Evolutionary conservation across 2,888 invertebrate genomes (phyloP).

Genomic region (Dicyrtoma fusca): DNA sequence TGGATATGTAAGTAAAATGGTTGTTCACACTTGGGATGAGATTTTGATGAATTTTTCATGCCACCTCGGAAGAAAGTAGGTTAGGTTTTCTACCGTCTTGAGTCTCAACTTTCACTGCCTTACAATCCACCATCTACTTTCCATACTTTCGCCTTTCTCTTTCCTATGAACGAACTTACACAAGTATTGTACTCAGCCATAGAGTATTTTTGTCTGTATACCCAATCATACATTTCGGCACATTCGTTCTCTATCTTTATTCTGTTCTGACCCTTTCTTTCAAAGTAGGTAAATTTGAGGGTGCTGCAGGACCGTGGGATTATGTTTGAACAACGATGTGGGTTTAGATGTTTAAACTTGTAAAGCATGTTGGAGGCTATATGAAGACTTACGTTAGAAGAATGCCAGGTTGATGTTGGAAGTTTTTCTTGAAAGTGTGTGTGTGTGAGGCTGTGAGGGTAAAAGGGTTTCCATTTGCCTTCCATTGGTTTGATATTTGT

Average conservation of each 20-base stretch:
- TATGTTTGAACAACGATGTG: too few relatives aligned
- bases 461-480: background rate
- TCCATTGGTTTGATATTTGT: conserved; percentile 12
- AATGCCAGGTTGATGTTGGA: too few relatives aligned
- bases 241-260: too few relatives aligned
- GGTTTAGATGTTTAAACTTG: background rate
- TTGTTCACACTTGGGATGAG: conserved; percentile 5
- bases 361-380: background rate
- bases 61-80: conserved; percentile 20
- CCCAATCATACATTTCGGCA: too few relatives aligned
- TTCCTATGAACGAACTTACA: background rate
- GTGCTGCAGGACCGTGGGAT: too few relatives aligned
- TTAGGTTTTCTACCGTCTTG: conserved; percentile 14
- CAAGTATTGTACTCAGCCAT: too few relatives aligned
- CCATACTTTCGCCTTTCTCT: background rate
- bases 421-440: background rate
- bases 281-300: too few relatives aligned
- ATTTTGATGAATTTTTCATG: conserved; percentile 27
- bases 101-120: background rate
- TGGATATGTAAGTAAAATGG: too few relatives aligned
- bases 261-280: background rate
- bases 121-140: conserved; percentile 7
- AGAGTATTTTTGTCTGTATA: too few relatives aligned
- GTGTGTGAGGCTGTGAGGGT: background rate
- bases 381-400: background rate